phyloP scores from a whole-genome alignment of 2,797 vertebrate genomes.

The Cirrhinus molitorella region DNA sequence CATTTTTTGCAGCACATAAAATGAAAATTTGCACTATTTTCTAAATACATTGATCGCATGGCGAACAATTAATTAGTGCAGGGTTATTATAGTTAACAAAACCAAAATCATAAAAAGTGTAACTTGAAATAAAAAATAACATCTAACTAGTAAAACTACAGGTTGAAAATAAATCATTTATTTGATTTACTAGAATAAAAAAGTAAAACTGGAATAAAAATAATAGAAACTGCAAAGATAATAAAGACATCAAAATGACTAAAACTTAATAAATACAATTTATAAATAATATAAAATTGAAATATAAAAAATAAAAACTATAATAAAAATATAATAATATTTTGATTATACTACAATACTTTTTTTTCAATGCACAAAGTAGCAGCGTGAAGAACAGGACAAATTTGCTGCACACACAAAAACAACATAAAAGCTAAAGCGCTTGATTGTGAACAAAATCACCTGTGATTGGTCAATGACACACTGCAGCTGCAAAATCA shows the following conservation, averaged over 20 bases:
- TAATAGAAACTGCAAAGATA: neutral
- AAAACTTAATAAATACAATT: neutral
- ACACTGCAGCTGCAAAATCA: constrained; percentile 20
- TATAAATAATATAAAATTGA: too few species aligned
- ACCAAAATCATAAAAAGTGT: neutral
- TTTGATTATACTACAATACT: neutral
- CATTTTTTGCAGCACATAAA: too few species aligned
- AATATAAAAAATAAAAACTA: neutral
- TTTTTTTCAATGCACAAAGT: neutral
- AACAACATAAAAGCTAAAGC: neutral
- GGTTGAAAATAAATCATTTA: too few species aligned
- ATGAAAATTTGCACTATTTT: neutral
- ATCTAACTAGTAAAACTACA: too few species aligned
- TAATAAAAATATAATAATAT: neutral
- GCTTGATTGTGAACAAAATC: constrained; percentile 14
- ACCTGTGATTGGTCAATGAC: constrained; percentile 23
- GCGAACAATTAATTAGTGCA: neutral
- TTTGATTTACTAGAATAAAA: neutral
- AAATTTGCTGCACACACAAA: neutral
- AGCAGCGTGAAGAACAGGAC: neutral
- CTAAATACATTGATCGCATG: neutral
- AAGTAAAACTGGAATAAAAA: neutral
- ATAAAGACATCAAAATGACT: neutral
- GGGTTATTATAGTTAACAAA: neutral
- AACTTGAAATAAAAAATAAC: neutral